A percentile compares a stretch with the other conserved stretches of the same genome.
Evolutionary conservation across 2,888 invertebrate species (phyloP).

Genomic region (Myopa tessellatipennis): DNA sequence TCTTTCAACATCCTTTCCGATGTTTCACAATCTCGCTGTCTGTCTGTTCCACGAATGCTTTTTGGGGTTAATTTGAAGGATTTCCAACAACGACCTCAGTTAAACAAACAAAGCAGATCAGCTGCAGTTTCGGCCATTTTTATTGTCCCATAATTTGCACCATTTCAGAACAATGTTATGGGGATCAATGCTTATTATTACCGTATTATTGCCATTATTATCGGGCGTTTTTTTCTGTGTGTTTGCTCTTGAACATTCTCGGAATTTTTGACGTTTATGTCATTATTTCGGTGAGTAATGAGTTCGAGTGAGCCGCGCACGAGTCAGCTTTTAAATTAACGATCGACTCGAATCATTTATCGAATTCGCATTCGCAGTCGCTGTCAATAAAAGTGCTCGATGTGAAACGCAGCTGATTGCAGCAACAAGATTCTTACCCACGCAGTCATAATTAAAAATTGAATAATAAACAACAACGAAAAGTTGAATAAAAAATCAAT

Average conservation of each 20-base stretch:
- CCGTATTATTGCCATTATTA: background rate
- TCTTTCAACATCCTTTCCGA: background rate
- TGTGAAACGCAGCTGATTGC: background rate
- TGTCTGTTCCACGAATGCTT: too few relatives aligned
- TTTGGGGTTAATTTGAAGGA: too few relatives aligned
- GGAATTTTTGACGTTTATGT: background rate
- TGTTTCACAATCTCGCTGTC: background rate
- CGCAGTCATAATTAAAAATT: constrained; percentile 14
- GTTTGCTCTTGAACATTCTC: background rate
- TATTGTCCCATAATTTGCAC: background rate
- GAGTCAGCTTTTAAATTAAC: constrained; percentile 1
- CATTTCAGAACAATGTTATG: background rate
- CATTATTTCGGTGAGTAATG: background rate
- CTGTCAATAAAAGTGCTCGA: constrained; percentile 1
- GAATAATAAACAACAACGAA: background rate
- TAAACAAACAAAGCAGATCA: too few relatives aligned
- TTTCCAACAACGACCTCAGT: too few relatives aligned
- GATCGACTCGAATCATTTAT: constrained; percentile 7
- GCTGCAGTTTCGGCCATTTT: too few relatives aligned
- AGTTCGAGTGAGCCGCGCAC: background rate
- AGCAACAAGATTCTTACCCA: constrained; percentile 7
- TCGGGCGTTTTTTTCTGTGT: background rate
- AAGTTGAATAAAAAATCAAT: background rate
- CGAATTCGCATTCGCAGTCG: background rate
- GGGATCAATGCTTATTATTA: background rate